Evolutionary conservation across 2,113 vertebrate species (phyloP).

Genomic region (Chrysochloris asiatica): DNA sequence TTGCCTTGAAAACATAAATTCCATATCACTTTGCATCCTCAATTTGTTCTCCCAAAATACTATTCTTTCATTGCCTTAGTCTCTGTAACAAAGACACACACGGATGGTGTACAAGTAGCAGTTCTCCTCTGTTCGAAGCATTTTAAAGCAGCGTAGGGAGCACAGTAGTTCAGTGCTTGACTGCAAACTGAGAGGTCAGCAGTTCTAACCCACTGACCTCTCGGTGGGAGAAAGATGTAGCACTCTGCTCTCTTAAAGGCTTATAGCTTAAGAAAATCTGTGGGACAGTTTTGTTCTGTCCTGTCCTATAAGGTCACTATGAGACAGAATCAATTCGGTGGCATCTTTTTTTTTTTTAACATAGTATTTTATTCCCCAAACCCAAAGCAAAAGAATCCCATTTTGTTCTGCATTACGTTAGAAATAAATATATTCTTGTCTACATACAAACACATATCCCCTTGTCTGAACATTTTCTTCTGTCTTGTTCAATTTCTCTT

Average conservation of each 20-base stretch:
- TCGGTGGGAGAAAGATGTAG: background rate
- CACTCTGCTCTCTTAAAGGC: background rate
- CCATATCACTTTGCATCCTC: background rate
- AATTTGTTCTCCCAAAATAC: background rate
- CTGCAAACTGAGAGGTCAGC: background rate
- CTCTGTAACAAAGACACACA: background rate
- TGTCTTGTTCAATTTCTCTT: background rate
- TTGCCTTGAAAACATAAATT: background rate
- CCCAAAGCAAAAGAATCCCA: background rate
- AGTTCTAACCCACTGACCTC: background rate
- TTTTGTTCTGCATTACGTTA: background rate
- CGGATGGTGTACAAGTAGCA: fast-evolving
- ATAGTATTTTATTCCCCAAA: too few species aligned
- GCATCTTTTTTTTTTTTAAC: too few species aligned
- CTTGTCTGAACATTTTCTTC: fast-evolving
- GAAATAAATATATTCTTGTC: background rate
- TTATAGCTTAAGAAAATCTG: background rate
- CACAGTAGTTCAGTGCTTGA: background rate
- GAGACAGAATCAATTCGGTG: background rate
- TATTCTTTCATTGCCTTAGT: background rate
- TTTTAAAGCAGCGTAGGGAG: background rate
- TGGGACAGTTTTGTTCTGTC: background rate
- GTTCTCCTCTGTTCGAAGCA: fast-evolving
- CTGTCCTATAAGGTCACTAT: background rate
- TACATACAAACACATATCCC: fast-evolving